Base-by-base conservation (phyloP, 1,140 invertebrate species). In the Psix sp. region DNA sequence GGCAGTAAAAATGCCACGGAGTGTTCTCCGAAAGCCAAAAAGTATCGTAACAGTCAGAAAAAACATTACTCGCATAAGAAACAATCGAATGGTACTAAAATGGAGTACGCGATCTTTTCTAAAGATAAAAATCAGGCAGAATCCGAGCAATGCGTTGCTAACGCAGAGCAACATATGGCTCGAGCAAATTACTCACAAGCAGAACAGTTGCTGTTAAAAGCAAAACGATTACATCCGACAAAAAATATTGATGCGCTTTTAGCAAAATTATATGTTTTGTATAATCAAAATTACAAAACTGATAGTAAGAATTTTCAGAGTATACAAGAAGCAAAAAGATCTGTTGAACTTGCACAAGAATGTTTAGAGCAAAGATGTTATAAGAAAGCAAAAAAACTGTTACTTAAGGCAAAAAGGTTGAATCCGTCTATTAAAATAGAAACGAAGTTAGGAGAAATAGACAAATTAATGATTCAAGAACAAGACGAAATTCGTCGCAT, bases 131-230 rank as follows among this genome's bases (percentile, higher is more conserved):
- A 98, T 86, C 96, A 95, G 85, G 96, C 97, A 85, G 96, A 98
- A 83, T 94, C 95, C 10, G 92, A 94, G 72, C 90, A 91, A 59
- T 98, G 96, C 84, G 92, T 97, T 63, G 91, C 93, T 60, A 89
- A 96, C 13, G 96, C 95, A 3, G 90, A 94, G 82, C 90, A 90
- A 79, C 92, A 90, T 74, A 89, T 97, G 31, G 83, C 87, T 3
- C 90, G 91, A 35, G 94, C 94, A 4, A 92, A 94, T 70, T 87
- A 90, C 51, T 93, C 95, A 42, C 95, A 95, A 81, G 96, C 96
- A 0, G 91, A 95, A 73, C 94, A 94, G 83, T 97, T 96, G 86
- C 82, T 96, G 17, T 81, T 91, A 2, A 98, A 98, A 89, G 95
- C 96, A 3, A 90, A 94, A 31, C 16, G 45, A 60, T 2, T 49